These are phyloP conservation scores for Lophius piscatorius DNA, from an alignment of 2,113 vertebrate species.

Conservation along the genomic window DNA sequence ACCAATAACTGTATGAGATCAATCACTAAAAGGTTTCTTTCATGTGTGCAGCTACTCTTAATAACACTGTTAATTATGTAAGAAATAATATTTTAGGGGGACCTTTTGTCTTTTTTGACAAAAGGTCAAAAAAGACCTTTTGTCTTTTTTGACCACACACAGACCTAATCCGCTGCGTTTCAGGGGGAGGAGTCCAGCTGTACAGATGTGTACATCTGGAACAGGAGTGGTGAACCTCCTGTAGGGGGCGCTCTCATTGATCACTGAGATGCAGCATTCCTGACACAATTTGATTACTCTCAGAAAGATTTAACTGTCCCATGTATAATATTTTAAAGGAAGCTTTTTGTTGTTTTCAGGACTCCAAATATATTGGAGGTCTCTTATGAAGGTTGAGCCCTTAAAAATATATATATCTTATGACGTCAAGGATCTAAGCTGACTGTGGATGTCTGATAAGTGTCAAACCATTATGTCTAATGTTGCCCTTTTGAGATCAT, in stretches of 20 bases:
- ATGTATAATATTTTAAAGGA: neutral
- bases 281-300: constrained; percentile 44
- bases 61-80: too few species aligned
- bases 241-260: constrained; percentile 61
- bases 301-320: neutral
- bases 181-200: constrained; percentile 50
- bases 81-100: too few species aligned
- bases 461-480: too few species aligned
- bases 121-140: neutral
- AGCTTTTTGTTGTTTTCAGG: neutral
- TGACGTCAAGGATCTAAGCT: constrained; percentile 2
- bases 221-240: neutral
- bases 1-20: neutral
- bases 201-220: constrained; percentile 82
- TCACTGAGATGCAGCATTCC: constrained; percentile 27
- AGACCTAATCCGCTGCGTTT: constrained; percentile 19
- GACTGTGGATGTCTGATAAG: neutral
- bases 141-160: constrained; percentile 20
- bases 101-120: neutral
- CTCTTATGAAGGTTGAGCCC: neutral
- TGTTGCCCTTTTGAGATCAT: too few species aligned
- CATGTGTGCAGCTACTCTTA: rapidly evolving
- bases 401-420: neutral
- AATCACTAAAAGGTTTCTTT: too few species aligned
- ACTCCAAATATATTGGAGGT: neutral